Conservation (phyloP, 1,140 invertebrate genomes). For the Nautilus pompilius region DNA sequence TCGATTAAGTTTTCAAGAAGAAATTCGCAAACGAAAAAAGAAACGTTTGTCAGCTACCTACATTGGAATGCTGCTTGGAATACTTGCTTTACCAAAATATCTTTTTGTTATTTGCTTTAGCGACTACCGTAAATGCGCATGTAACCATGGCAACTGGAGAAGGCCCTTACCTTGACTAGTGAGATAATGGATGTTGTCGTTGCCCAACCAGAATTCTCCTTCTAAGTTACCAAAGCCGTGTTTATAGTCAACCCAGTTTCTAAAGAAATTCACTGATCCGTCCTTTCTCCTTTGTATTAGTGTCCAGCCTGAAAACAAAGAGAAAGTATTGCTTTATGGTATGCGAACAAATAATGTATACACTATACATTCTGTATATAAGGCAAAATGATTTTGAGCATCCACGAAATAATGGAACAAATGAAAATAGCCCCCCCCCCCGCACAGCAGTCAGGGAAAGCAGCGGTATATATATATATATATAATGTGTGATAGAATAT, state of each 20-base stretch:
- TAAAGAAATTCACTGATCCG: conserved; percentile 67
- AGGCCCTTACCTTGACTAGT: conserved; percentile 53
- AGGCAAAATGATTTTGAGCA: not conserved
- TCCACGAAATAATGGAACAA: not conserved
- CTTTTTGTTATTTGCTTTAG: no score
- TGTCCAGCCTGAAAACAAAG: conserved; percentile 71
- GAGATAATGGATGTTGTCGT: conserved; percentile 61
- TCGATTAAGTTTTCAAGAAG: no score
- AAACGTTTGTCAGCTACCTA: no score
- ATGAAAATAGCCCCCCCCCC: not conserved
- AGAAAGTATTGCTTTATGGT: not conserved
- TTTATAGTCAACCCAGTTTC: conserved; percentile 64
- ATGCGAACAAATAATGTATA: not conserved
- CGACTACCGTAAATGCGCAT: no score
- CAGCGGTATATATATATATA: not conserved
- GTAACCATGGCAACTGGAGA: no score
- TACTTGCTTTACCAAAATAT: no score
- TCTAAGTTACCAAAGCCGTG: conserved; percentile 62
- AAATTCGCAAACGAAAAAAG: no score
- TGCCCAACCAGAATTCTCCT: conserved; percentile 66
- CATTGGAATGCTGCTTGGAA: no score
- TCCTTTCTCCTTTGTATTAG: conserved; percentile 79
- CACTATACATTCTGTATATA: not conserved
- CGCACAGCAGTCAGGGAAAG: not conserved
- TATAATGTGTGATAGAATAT: not conserved